Evolutionary conservation across 2,797 vertebrate genomes (phyloP).

Genomic region (Enteromius paludinosus): DNA sequence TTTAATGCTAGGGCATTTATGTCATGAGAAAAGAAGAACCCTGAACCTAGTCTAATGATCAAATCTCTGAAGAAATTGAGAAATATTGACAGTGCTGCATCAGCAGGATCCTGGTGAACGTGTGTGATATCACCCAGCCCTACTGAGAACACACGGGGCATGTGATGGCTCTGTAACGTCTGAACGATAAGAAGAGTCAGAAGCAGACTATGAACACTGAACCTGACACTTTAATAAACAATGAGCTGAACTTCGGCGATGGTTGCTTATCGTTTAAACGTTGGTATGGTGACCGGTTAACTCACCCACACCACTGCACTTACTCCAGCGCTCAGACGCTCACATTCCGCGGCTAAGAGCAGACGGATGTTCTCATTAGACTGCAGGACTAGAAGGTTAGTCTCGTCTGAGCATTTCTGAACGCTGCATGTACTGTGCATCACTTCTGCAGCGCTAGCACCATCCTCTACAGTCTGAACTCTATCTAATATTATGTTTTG

Average conservation of each 20-base stretch:
- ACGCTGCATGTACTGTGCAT: neutral
- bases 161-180: constrained; percentile 24
- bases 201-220: constrained; percentile 10
- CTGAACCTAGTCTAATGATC: neutral
- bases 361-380: constrained; percentile 50
- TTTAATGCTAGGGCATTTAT: neutral
- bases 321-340: constrained; percentile 27
- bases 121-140: constrained; percentile 4
- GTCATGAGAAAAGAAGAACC: neutral
- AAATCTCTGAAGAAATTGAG: neutral
- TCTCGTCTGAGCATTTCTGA: constrained; percentile 9
- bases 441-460: neutral
- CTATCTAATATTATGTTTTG: too few species aligned
- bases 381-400: constrained; percentile 28
- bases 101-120: neutral
- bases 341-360: constrained; percentile 59
- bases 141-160: constrained; percentile 26
- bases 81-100: neutral
- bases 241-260: constrained; percentile 17
- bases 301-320: constrained; percentile 55
- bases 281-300: constrained; percentile 49
- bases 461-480: neutral
- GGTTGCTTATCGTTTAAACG: constrained; percentile 44
- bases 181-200: constrained; percentile 36
- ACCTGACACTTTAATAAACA: neutral